phyloP scores from a whole-genome alignment of 2,797 vertebrate species.

The Gymnopithys bicolor region DNA sequence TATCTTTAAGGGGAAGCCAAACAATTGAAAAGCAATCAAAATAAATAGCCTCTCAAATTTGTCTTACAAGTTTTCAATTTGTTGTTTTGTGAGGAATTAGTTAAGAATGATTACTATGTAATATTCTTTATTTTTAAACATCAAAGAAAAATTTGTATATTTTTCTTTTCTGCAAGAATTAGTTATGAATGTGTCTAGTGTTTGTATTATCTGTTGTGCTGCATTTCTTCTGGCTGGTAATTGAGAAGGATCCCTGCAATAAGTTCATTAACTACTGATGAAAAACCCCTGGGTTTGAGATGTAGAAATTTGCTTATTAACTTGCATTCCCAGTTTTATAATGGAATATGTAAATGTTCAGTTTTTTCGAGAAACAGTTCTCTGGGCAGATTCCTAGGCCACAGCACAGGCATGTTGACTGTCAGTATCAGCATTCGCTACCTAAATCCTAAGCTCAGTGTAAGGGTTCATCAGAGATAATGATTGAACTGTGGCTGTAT shows the following conservation, averaged over 20 bases:
- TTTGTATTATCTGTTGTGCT: background rate
- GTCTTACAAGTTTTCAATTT: background rate
- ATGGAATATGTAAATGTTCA: background rate
- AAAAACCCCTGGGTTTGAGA: background rate
- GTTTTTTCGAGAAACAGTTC: background rate
- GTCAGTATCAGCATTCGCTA: background rate
- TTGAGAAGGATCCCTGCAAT: background rate
- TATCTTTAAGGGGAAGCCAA: background rate
- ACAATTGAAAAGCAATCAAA: background rate
- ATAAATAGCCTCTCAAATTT: background rate
- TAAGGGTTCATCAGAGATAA: background rate
- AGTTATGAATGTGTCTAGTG: background rate
- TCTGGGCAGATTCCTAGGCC: background rate
- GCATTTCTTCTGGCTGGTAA: background rate
- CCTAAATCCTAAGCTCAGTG: background rate
- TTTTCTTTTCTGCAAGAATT: background rate
- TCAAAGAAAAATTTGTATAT: background rate
- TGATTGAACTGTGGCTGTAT: background rate
- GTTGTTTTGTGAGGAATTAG: background rate
- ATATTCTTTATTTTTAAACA: background rate
- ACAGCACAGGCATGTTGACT: background rate
- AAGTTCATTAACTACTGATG: background rate
- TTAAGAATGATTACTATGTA: background rate
- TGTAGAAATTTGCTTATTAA: background rate
- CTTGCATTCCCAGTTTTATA: background rate